Conservation (phyloP, 2,888 invertebrate species). For the Petrolisthes cinctipes region DNA sequence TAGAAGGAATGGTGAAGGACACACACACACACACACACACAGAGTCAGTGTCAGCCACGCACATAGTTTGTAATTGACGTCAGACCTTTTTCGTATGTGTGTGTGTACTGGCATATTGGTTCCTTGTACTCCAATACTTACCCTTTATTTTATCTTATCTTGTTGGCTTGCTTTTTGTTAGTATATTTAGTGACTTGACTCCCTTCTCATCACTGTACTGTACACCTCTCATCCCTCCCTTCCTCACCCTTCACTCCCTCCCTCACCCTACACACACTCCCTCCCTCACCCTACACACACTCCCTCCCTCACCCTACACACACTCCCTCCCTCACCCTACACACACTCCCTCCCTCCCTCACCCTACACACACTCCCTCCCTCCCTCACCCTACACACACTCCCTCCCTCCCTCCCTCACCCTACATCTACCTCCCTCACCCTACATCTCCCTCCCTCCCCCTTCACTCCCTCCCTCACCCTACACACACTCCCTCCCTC, state of each 20-base stretch:
- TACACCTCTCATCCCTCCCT: background rate
- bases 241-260: background rate
- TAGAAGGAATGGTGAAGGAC: too few relatives aligned
- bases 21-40: too few relatives aligned
- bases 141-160: too few relatives aligned
- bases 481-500: background rate
- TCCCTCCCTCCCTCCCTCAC: background rate
- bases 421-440: background rate
- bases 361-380: background rate
- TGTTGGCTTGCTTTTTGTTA: too few relatives aligned
- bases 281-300: background rate
- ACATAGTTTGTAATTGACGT: too few relatives aligned
- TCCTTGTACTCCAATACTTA: too few relatives aligned
- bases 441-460: background rate
- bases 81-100: too few relatives aligned
- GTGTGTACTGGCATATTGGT: too few relatives aligned
- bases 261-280: background rate
- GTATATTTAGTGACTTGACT: too few relatives aligned
- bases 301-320: background rate
- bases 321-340: background rate
- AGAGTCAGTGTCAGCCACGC: too few relatives aligned
- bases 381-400: background rate
- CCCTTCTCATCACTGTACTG: too few relatives aligned
- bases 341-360: background rate
- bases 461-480: background rate